A percentile compares a stretch with the other conserved stretches of the same genome.
These are phyloP conservation scores for Atta texana DNA, from an alignment of 1,140 invertebrate species.

Conservation along the genomic window DNA sequence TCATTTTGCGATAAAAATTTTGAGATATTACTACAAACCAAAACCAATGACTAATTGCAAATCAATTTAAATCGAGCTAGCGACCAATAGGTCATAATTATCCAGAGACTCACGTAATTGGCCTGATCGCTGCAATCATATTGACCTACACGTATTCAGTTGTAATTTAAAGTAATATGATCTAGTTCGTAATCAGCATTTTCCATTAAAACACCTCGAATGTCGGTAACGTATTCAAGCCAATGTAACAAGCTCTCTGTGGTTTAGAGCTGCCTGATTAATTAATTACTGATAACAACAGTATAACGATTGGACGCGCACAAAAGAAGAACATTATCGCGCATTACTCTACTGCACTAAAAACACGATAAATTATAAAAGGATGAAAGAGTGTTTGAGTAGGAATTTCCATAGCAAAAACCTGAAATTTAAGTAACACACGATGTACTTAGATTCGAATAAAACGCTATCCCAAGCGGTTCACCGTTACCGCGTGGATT, in stretches of 20 bases:
- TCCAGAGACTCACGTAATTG: slow-evolving; percentile 71
- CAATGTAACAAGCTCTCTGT: not conserved
- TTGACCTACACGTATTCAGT: slow-evolving; percentile 57
- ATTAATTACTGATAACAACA: slow-evolving; percentile 53
- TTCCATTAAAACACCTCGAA: slow-evolving; percentile 63
- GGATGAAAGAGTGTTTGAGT: slow-evolving; percentile 3
- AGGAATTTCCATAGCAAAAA: slow-evolving; percentile 38
- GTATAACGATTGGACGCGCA: not conserved
- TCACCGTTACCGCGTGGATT: slow-evolving; percentile 26
- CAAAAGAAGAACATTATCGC: slow-evolving; percentile 10
- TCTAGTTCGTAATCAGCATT: slow-evolving; percentile 68
- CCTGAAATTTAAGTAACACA: slow-evolving; percentile 71
- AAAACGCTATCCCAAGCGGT: slow-evolving; percentile 18
- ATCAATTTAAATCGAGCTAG: slow-evolving; percentile 63
- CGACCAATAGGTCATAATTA: slow-evolving; percentile 66
- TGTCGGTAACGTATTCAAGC: slow-evolving; percentile 19
- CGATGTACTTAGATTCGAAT: slow-evolving; percentile 25
- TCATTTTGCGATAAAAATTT: slow-evolving; percentile 2
- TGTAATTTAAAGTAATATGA: slow-evolving; percentile 71
- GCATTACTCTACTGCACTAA: not conserved
- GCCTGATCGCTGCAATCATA: slow-evolving; percentile 56
- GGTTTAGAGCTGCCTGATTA: slow-evolving; percentile 37
- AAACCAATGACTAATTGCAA: slow-evolving; percentile 45
- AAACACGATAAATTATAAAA: slow-evolving; percentile 25
- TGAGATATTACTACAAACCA: slow-evolving; percentile 3